Percentiles rank a stretch among this genome's conserved stretches.
Evolutionary conservation across 2,797 vertebrate species (phyloP).

Genomic region (Semaprochilodus insignis): DNA sequence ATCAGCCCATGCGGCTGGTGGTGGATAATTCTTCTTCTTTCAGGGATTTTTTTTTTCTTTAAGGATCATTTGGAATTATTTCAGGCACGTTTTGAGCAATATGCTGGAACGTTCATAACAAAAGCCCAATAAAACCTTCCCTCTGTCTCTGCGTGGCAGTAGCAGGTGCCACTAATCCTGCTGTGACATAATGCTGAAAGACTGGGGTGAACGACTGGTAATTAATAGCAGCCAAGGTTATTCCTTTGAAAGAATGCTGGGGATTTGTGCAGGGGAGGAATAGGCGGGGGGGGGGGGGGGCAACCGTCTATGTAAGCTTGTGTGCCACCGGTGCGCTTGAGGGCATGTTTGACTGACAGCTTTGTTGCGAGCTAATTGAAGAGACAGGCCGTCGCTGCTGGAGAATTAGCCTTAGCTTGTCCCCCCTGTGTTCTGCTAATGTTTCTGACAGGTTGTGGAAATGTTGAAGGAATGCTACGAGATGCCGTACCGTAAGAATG

Average conservation of each 20-base stretch:
- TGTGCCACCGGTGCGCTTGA: conserved; percentile 8
- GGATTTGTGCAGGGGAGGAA: conserved; percentile 38
- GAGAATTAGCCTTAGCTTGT: conserved; percentile 27
- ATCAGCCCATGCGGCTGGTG: not conserved
- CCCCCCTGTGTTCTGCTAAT: not conserved
- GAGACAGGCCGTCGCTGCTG: conserved; percentile 13
- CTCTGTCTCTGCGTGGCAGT: conserved; percentile 29
- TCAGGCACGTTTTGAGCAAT: not conserved
- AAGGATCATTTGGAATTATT: not conserved
- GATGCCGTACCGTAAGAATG: not conserved
- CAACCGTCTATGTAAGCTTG: conserved; percentile 2
- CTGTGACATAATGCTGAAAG: conserved; percentile 65
- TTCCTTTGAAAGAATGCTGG: conserved; percentile 47
- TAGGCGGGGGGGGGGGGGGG: not conserved
- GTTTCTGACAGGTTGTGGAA: not conserved
- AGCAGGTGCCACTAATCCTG: conserved; percentile 64
- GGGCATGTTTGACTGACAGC: conserved; percentile 46
- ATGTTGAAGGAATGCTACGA: not conserved
- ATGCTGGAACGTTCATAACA: not conserved
- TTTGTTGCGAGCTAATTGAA: conserved; percentile 37
- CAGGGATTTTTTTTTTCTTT: not conserved
- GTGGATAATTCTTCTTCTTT: no score
- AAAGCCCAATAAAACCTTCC: not conserved
- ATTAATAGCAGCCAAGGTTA: conserved; percentile 65
- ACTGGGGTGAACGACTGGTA: conserved; percentile 54